Percentiles rank a stretch among this genome's conserved stretches.
Evolutionary conservation across 2,888 invertebrate genomes (phyloP).

Genomic region (Steinernema scapterisci): DNA sequence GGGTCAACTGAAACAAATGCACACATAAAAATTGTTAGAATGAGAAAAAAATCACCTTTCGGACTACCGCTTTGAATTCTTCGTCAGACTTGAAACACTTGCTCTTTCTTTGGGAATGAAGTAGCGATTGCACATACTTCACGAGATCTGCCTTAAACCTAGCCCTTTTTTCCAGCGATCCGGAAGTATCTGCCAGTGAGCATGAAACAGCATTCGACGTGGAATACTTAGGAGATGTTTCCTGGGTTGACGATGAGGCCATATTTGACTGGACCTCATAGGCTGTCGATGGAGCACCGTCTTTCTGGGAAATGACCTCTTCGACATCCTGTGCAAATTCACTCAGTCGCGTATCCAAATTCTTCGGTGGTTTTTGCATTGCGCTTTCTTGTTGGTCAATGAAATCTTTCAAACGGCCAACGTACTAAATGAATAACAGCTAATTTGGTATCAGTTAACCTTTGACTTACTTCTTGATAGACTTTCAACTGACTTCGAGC

Average conservation of each 20-base stretch:
- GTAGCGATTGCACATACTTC: not conserved
- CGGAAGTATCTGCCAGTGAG: not conserved
- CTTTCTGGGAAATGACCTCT: not conserved
- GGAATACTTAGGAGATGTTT: not conserved
- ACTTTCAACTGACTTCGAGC: not conserved
- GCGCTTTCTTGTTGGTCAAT: conserved; percentile 15
- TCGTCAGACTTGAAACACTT: not conserved
- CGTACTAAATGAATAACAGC: not conserved
- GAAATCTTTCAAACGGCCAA: not conserved
- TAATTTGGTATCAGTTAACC: not conserved
- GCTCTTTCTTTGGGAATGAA: not conserved
- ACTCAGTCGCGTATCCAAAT: conserved; percentile 2
- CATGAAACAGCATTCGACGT: not conserved
- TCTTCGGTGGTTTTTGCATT: not conserved
- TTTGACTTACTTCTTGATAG: not conserved
- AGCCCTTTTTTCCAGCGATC: not conserved
- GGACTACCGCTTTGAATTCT: not conserved
- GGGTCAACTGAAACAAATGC: not conserved
- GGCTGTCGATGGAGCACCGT: too few species aligned
- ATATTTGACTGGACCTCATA: not conserved
- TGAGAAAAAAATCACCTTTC: not conserved
- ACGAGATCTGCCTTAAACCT: conserved; percentile 13
- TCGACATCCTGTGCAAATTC: conserved; percentile 5
- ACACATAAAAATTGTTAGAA: too few species aligned
- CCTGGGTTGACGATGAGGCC: not conserved